Base-by-base conservation (phyloP, 2,113 vertebrate genomes). In the Serinus canaria region DNA sequence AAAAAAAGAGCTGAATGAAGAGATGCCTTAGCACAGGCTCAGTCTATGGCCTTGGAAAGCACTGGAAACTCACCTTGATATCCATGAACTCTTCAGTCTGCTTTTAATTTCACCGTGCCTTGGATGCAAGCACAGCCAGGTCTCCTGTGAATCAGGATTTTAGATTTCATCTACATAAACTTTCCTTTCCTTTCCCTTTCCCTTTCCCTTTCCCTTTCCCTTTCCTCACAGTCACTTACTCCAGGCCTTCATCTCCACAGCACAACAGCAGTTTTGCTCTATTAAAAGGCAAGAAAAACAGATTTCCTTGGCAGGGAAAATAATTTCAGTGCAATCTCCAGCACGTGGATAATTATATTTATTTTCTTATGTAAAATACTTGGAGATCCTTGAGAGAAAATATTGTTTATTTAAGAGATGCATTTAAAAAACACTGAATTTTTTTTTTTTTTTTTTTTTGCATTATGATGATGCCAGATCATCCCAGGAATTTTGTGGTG, bases 291-390 rank as follows among this genome's bases (percentile, higher is more conserved):
- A 85, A 73, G 49, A 33, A 85, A 94, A 87, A 56, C 78, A 89
- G 47, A 79, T 69, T 92, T 91, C 31, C 44, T 91, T 73, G 81
- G 69, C 78, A 47, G 63, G 9, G 59, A 83, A 91, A 87, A 90
- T 50, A 67, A 81, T 83, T 76, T 87, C n/a, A 25, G 55, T 63
- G 77, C 67, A 13, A 27, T 87, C 56, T 86, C 47, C 53, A 20
- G 37, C 33, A 47, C 18, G 74, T 35, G 43, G 67, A 55, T 67
- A 86, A 83, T 90, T 56, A 21, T 76, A 85, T 91, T 92, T 89
- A 87, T 90, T 94, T 94, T 86, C 46, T 80, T 47, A 52, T 20
- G 70, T 43, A 73, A 96, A 91, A 92, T 63, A 79, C 70, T 87
- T 70, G 35, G 33, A 91, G 53, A 67, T 80, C 63, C n/a, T 93